Base-by-base conservation (phyloP, 2,113 vertebrate genomes). In the Australoheros scitulus region DNA sequence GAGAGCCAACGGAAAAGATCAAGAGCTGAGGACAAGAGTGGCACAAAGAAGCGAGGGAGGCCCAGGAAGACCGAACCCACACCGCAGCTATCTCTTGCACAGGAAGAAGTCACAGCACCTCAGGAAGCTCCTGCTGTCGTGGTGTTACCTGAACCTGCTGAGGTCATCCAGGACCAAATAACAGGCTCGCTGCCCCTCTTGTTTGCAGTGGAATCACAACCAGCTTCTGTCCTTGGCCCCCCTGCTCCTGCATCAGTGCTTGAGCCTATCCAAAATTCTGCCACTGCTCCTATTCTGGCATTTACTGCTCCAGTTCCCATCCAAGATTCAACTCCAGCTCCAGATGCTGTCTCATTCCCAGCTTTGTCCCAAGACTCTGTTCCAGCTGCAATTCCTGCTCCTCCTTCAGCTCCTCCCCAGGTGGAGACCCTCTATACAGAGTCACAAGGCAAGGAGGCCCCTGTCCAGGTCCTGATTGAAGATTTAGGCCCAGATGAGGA, bases 401-500 rank as follows among this genome's bases (percentile, higher is more conserved):
- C 86, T 38, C 55, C 22, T 1, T 2, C 17, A 50, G 83, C 60
- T 22, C 82, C 76, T 50, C 36, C 61, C 43, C 90, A 55, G 61
- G 84, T 80, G 70, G 81, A 84, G 64, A 79, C 64, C 68, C 34
- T 91, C 29, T 85, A 76, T 76, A 74, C 74, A 50, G 89, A 81
- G 76, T 80, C 83, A 20, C 76, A 80, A 77, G 59, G 7, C 41
- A 83, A 63, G 22, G 88, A 87, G 18, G 50, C n/a, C 24, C 18
- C 59, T 7, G 85, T 88, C 34, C 88, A 84, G 82, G 81, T 95
- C 78, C 58, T 92, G 61, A 94, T 96, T 58, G 95, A 96, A 70
- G 95, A 95, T 61, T 65, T 96, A 78, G 93, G 93, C 11, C 87
- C 95, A n/a, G 95, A 95, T 76, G 94, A 96, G 68, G 79, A 94